Conservation (phyloP, 2,113 vertebrate genomes). For the Eublepharis macularius region DNA sequence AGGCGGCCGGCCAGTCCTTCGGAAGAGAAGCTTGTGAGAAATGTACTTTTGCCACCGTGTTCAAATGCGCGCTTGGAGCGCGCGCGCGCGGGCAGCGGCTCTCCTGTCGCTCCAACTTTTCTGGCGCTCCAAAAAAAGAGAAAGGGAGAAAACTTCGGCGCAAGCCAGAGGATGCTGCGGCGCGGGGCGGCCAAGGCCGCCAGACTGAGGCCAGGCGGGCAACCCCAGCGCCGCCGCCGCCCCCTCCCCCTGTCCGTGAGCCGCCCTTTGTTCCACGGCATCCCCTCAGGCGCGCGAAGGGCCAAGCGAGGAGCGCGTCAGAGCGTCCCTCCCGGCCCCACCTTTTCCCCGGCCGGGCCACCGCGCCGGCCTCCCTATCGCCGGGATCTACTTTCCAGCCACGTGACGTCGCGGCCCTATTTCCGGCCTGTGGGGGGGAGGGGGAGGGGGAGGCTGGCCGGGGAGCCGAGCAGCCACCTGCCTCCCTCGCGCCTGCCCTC, state of each 20-base stretch:
- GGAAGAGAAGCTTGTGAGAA: background rate
- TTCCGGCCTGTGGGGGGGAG: slow-evolving; percentile 64
- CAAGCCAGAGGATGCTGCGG: slow-evolving; percentile 33
- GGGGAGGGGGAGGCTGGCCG: background rate
- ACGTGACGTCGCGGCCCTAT: slow-evolving; percentile 39
- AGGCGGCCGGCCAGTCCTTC: rapidly evolving
- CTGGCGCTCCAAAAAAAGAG: background rate
- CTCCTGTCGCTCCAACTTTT: slow-evolving; percentile 37
- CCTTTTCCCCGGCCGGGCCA: background rate
- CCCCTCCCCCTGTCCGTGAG: background rate
- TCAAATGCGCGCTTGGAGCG: too few relatives aligned
- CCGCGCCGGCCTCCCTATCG: background rate
- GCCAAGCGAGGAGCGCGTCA: slow-evolving; percentile 19
- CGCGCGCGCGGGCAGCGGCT: background rate
- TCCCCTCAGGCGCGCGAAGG: background rate
- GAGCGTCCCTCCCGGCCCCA: background rate
- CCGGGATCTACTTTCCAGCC: background rate
- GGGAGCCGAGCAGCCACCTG: slow-evolving; percentile 11
- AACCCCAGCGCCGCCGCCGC: background rate
- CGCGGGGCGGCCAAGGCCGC: slow-evolving; percentile 32
- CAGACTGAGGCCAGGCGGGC: background rate
- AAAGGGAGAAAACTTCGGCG: slow-evolving; percentile 49
- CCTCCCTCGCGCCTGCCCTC: slow-evolving; percentile 26
- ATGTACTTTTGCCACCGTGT: background rate
- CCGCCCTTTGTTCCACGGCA: slow-evolving; percentile 15